A percentile compares a stretch with the other conserved stretches of the same genome.
phyloP scores from a whole-genome alignment of 64 coral and sea anemone genomes.

The Anthopleura sola region DNA sequence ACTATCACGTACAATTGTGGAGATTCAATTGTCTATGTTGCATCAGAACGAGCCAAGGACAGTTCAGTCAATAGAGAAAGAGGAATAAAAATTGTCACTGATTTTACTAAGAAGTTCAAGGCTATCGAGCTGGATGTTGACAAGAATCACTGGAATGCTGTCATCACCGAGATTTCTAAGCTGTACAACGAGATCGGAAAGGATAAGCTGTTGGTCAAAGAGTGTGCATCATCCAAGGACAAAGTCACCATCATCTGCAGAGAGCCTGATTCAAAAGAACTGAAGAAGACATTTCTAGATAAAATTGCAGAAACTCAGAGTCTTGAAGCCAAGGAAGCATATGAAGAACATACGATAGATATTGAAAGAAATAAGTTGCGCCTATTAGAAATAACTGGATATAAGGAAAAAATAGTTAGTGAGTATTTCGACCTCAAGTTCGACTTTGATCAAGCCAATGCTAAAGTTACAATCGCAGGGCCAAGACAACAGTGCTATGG shows the following conservation, averaged over 20 bases:
- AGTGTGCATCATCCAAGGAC: not conserved
- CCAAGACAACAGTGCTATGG: conserved; percentile 3
- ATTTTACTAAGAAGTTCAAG: not conserved
- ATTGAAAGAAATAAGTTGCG: not conserved
- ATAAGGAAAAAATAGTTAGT: not conserved
- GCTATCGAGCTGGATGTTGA: not conserved
- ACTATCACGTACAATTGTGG: not conserved
- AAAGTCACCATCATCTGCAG: not conserved
- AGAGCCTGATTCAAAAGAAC: not conserved
- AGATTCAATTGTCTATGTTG: not conserved
- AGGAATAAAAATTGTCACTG: not conserved
- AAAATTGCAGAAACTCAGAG: not conserved
- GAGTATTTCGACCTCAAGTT: not conserved
- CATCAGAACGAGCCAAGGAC: not conserved
- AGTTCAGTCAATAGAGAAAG: not conserved
- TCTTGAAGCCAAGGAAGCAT: not conserved
- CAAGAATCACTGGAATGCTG: not conserved
- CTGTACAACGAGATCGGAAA: not conserved
- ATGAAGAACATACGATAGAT: not conserved
- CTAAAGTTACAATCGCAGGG: not conserved
- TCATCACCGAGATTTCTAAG: not conserved
- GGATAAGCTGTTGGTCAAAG: not conserved
- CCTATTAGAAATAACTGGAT: not conserved
- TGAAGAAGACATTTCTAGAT: not conserved
- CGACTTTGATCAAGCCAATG: not conserved